Conservation (phyloP, 2,888 invertebrate genomes). For the Onchidella celtica region DNA sequence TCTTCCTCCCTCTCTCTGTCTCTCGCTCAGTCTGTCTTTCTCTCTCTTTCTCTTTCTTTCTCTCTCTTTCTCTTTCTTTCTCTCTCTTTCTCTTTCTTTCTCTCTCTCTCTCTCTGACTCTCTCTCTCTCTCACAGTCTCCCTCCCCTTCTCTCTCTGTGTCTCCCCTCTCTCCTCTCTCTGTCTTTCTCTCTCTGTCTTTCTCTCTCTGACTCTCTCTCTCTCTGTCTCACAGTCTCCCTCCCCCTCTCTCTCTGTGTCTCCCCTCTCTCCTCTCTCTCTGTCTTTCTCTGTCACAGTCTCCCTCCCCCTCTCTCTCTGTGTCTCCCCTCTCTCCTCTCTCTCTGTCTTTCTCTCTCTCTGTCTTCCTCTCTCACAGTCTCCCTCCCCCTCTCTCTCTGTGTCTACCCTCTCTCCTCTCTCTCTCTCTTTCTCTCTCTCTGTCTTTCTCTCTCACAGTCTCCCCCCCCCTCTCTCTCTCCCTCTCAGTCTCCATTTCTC, state of each 20-base stretch:
- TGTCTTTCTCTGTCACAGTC: not conserved
- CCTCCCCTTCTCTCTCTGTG: not conserved
- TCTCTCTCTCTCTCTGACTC: constrained; percentile 25
- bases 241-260: not conserved
- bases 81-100: not conserved
- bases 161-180: not conserved
- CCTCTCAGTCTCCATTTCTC: too few species aligned
- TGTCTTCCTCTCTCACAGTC: too few species aligned
- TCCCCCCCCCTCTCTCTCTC: not conserved
- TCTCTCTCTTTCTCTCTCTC: not conserved
- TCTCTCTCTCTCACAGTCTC: constrained; percentile 1
- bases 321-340: not conserved
- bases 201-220: constrained; percentile 1
- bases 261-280: not conserved
- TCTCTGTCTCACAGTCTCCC: not conserved
- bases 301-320: not conserved
- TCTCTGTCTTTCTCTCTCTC: not conserved
- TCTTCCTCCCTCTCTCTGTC: too few species aligned
- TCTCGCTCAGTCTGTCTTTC: too few species aligned
- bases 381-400: too few species aligned
- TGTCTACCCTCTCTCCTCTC: not conserved
- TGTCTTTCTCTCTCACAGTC: not conserved
- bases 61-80: not conserved
- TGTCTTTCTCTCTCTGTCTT: not conserved
- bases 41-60: too few species aligned